Evolutionary conservation across 37 sponge, comb jelly and placozoan genomes (phyloP).

Genomic region (Geodia barretti): DNA sequence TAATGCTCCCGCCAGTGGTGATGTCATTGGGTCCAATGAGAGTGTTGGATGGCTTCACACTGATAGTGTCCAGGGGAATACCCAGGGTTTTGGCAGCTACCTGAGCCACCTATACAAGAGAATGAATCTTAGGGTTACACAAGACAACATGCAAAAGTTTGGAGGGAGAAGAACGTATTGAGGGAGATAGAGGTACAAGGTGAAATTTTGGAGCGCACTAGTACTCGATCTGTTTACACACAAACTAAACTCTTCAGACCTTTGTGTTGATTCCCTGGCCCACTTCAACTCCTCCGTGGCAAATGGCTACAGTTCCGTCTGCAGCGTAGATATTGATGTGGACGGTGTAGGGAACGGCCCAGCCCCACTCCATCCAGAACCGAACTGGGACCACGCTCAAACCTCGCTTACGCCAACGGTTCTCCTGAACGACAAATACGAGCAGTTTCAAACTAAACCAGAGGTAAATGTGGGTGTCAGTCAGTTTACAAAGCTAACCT

Average conservation of each 20-base stretch:
- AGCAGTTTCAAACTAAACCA: neutral
- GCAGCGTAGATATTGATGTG: constrained; percentile 64
- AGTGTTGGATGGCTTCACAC: constrained; percentile 55
- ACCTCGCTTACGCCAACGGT: constrained; percentile 77
- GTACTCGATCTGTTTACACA: too few species aligned
- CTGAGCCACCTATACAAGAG: constrained; percentile 67
- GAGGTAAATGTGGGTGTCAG: too few species aligned
- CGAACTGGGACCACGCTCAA: constrained; percentile 51
- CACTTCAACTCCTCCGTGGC: constrained; percentile 78
- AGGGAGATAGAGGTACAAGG: too few species aligned
- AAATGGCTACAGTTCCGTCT: constrained; percentile 78
- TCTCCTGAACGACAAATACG: constrained; percentile 41
- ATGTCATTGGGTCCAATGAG: constrained; percentile 66
- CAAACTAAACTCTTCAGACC: too few species aligned
- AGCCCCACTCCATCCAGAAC: constrained; percentile 41
- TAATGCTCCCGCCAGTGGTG: constrained; percentile 65
- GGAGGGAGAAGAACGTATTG: too few species aligned
- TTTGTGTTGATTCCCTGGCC: constrained; percentile 87
- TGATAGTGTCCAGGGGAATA: constrained; percentile 54
- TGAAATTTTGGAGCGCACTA: too few species aligned
- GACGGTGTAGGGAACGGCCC: constrained; percentile 44
- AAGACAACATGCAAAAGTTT: too few species aligned
- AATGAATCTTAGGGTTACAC: too few species aligned
- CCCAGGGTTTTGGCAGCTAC: constrained; percentile 76
- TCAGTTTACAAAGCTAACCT: constrained; percentile 36